Evolutionary conservation across 2,113 vertebrate species (phyloP), one percentile per base, ranked within the genome.

Genomic region (Leptosomus discolor): DNA sequence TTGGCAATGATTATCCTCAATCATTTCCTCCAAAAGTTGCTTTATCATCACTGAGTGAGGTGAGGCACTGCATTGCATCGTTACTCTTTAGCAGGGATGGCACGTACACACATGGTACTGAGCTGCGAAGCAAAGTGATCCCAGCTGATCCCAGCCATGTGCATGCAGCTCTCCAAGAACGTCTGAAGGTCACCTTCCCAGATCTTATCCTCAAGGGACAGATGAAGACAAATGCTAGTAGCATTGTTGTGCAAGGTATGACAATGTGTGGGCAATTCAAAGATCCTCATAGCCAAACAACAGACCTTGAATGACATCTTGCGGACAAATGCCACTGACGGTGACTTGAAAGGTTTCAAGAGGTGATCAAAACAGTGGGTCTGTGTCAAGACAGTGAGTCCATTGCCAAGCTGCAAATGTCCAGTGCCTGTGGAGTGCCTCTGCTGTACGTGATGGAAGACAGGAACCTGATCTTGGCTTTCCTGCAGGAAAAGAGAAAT

Each of bases 401-500:
- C 41, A 85, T 95, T 43, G 88, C 71, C 64, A 68, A 60, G 54
- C 56, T 69, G 41, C 82, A 46, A 24, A 85, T 46, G 46, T 46
- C 48, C 41, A 60, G 54, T 34, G 43, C 57, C 46, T 80, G 53
- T 56, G 63, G 79, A 41, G 29, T 68, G 27, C 81, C 78, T 69
- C 92, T 63, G 0, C 85, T 82, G 58, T 86, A 67, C 68, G 45
- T 73, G 36, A 37, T 89, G 56, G 94, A 86, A 73, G 57, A 82
- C 32, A 70, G 92, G 29, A 58, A 92, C 43, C 57, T 39, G 0
- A 64, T 89, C 32, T 71, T 95, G 46, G 19, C 29, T 50, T 95
- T 92, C 50, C 67, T 95, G n/a, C 92, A 94, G 71, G 48, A 37
- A 36, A 85, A 89, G 36, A 90, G 86, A 57, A 94, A 95, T 76